phyloP scores from a whole-genome alignment of 2,113 vertebrate genomes.

The Esox niger region DNA sequence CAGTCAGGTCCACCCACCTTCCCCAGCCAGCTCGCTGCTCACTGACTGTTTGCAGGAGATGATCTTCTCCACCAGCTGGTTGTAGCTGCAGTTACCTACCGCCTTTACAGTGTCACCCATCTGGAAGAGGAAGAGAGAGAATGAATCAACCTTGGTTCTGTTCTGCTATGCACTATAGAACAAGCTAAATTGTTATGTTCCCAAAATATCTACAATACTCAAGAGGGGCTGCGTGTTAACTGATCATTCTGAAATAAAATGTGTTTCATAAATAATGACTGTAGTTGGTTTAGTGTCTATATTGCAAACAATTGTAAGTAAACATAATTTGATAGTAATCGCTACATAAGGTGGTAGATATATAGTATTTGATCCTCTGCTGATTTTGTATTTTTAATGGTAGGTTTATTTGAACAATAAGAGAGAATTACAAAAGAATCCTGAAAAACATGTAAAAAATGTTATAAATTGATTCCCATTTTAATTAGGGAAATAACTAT shows the following conservation, averaged over 20 bases:
- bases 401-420: no score
- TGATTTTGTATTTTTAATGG: no score
- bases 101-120: slow-evolving; percentile 93
- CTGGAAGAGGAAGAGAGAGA: slow-evolving; percentile 62
- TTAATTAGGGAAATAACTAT: no score
- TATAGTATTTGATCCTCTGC: no score
- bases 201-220: background rate
- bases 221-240: background rate
- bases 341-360: no score
- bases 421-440: no score
- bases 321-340: background rate
- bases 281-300: background rate
- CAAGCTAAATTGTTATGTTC: slow-evolving; percentile 1
- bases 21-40: slow-evolving; percentile 90
- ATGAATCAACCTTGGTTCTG: slow-evolving; percentile 7
- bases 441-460: no score
- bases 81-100: slow-evolving; percentile 98
- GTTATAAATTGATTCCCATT: no score
- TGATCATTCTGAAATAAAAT: background rate
- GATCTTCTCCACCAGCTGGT: slow-evolving; percentile 98
- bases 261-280: background rate
- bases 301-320: background rate
- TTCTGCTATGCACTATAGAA: background rate
- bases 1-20: slow-evolving; percentile 77
- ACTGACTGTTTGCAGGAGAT: slow-evolving; percentile 97